Conservation (phyloP, 1,140 invertebrate genomes). For the Drosophila equinoxialis region DNA sequence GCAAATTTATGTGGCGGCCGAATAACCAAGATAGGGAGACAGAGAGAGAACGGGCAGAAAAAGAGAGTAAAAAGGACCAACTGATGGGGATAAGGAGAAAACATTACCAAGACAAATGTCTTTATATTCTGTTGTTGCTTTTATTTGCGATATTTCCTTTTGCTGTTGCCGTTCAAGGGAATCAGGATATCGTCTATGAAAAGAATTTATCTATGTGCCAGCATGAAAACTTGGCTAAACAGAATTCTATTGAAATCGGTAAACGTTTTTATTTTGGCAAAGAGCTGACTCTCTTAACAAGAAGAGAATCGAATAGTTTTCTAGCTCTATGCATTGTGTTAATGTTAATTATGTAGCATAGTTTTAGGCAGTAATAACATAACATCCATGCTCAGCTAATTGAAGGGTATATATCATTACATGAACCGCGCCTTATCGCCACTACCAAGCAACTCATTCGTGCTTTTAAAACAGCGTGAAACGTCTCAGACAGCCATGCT, state of each 20-base stretch:
- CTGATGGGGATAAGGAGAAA: not conserved
- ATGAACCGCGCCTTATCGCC: not conserved
- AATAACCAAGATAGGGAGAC: not conserved
- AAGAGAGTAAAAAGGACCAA: not conserved
- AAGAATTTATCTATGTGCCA: not conserved
- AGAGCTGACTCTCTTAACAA: not conserved
- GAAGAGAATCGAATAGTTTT: not conserved
- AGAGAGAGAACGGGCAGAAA: no score
- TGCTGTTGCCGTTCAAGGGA: slow-evolving; percentile 1
- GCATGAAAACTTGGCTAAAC: not conserved
- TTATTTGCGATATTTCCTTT: slow-evolving; percentile 3
- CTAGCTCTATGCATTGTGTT: not conserved
- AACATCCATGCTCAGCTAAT: not conserved
- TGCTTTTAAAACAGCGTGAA: slow-evolving; percentile 15
- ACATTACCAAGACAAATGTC: slow-evolving; percentile 47
- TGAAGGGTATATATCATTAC: slow-evolving; percentile 1
- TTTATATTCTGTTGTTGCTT: slow-evolving; percentile 24
- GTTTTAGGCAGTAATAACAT: not conserved
- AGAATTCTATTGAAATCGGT: not conserved
- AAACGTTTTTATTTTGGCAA: not conserved
- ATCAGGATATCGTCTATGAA: not conserved
- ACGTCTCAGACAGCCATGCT: slow-evolving; percentile 11
- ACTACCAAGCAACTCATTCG: not conserved
- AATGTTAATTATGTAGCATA: not conserved
- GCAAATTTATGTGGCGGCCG: slow-evolving; percentile 61